phyloP scores from a whole-genome alignment of 2,888 invertebrate species.

The Acanthosoma haemorrhoidale region DNA sequence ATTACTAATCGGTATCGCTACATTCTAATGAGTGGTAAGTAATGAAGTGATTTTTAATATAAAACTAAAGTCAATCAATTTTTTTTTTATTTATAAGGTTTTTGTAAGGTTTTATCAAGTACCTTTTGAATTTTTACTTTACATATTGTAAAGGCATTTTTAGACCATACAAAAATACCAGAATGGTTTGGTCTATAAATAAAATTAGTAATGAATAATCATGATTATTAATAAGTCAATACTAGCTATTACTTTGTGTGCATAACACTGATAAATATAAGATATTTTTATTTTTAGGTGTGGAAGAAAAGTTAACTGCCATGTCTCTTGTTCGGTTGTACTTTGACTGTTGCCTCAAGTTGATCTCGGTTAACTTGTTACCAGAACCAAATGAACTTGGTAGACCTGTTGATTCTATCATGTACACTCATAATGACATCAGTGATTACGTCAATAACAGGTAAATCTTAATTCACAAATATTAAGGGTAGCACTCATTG shows the following conservation, averaged over 20 bases:
- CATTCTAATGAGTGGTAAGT: constrained; percentile 21
- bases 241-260: too few relatives aligned
- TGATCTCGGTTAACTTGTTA: constrained; percentile 37
- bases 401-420: constrained; percentile 2
- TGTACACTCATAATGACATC: constrained; percentile 16
- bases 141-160: too few relatives aligned
- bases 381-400: constrained; percentile 23
- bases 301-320: constrained; percentile 29
- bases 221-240: too few relatives aligned
- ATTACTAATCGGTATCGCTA: constrained; percentile 35
- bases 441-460: neutral
- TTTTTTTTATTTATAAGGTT: too few relatives aligned
- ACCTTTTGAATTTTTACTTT: too few relatives aligned
- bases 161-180: too few relatives aligned
- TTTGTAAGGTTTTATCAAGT: too few relatives aligned
- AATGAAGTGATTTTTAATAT: neutral
- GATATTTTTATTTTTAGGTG: constrained; percentile 22
- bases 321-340: constrained; percentile 29
- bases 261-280: too few relatives aligned
- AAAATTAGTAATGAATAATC: too few relatives aligned
- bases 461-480: neutral
- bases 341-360: constrained; percentile 51
- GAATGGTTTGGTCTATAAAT: too few relatives aligned
- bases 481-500: neutral
- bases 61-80: too few relatives aligned